phyloP scores from a whole-genome alignment of 1,140 invertebrate genomes.

The Drosophila pseudoobscura region DNA sequence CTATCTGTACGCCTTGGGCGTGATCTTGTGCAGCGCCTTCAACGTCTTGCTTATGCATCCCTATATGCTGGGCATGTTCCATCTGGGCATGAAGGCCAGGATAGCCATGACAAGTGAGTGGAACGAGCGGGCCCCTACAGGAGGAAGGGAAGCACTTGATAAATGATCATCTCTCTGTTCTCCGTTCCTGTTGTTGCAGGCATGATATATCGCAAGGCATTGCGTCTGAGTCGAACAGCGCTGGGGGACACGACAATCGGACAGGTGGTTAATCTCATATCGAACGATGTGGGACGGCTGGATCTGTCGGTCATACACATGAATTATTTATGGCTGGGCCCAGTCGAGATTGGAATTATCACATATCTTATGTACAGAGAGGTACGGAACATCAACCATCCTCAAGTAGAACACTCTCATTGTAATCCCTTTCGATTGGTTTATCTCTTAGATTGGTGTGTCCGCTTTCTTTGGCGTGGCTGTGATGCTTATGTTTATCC shows the following conservation, averaged over 20 bases:
- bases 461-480: slow-evolving; percentile 91
- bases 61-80: slow-evolving; percentile 89
- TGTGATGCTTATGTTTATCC: slow-evolving; percentile 91
- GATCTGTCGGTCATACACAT: slow-evolving; percentile 88
- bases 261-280: slow-evolving; percentile 95
- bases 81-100: slow-evolving; percentile 91
- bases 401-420: background rate
- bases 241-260: slow-evolving; percentile 91
- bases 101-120: slow-evolving; percentile 85
- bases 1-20: slow-evolving; percentile 87
- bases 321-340: slow-evolving; percentile 92
- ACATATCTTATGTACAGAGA: slow-evolving; percentile 90
- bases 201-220: slow-evolving; percentile 92
- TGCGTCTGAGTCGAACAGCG: slow-evolving; percentile 88
- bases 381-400: slow-evolving; percentile 40
- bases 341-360: slow-evolving; percentile 90
- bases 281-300: slow-evolving; percentile 93
- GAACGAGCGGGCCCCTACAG: background rate
- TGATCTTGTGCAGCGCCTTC: slow-evolving; percentile 88
- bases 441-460: slow-evolving; percentile 86
- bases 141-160: slow-evolving; percentile 5
- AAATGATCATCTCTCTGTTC: slow-evolving; percentile 25
- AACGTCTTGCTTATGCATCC: slow-evolving; percentile 90
- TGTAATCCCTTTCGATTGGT: background rate
- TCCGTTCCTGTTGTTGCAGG: slow-evolving; percentile 84